These are phyloP conservation scores for Gambusia affinis DNA, from an alignment of 2,113 vertebrate species.

Conservation along the genomic window DNA sequence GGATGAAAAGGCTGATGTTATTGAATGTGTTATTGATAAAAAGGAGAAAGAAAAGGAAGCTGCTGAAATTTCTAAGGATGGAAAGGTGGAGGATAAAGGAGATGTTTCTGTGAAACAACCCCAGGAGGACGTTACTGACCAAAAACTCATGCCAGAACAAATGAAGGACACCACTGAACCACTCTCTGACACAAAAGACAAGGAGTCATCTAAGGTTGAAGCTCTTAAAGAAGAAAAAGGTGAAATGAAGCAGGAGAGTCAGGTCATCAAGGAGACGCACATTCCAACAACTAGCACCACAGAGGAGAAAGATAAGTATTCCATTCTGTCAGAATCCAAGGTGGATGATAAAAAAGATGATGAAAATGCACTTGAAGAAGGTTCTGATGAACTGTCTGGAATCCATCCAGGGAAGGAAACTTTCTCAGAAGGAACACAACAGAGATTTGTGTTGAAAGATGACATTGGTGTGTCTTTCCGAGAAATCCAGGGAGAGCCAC, in stretches of 20 bases:
- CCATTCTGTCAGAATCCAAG: constrained; percentile 26
- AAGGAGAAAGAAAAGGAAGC: constrained; percentile 27
- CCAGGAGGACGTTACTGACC: constrained; percentile 6
- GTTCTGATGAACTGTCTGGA: constrained; percentile 16
- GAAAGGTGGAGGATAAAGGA: constrained; percentile 20
- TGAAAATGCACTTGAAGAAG: constrained; percentile 11
- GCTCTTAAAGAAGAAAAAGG: neutral
- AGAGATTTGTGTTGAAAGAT: constrained; percentile 7
- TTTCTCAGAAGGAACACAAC: constrained; percentile 15
- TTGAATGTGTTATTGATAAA: constrained; percentile 21
- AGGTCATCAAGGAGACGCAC: neutral
- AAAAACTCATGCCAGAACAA: constrained; percentile 25
- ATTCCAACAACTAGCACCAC: constrained; percentile 11
- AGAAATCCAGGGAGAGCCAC: constrained; percentile 19
- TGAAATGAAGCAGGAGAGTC: neutral
- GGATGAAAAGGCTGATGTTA: constrained; percentile 18
- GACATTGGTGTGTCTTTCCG: constrained; percentile 15
- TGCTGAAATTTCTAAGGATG: constrained; percentile 21
- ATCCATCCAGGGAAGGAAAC: constrained; percentile 30
- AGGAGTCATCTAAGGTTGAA: constrained; percentile 24
- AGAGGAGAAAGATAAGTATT: constrained; percentile 33
- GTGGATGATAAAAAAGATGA: constrained; percentile 31
- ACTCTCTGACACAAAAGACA: constrained; percentile 3
- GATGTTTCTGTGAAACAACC: constrained; percentile 22
- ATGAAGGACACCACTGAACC: constrained; percentile 7